A percentile compares a stretch with the other conserved stretches of the same genome.
Evolutionary conservation across 2,888 invertebrate species (phyloP).

Genomic region (Chloroclystis v-ata): DNA sequence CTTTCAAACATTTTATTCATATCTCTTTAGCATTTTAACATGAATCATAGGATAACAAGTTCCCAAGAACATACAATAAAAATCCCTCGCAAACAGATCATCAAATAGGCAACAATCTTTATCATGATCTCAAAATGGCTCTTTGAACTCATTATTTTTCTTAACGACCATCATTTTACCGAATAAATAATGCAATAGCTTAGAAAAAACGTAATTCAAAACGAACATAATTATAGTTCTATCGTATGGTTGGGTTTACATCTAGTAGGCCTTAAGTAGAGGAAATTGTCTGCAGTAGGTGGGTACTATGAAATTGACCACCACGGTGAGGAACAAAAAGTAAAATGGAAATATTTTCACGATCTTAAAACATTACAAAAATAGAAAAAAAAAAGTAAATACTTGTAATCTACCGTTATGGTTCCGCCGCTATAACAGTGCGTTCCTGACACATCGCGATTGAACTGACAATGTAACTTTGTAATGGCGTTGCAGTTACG

Average conservation of each 20-base stretch:
- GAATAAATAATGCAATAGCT: constrained; percentile 50
- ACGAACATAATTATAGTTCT: constrained; percentile 48
- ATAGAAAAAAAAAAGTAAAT: too few relatives aligned
- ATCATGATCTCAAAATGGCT: constrained; percentile 45
- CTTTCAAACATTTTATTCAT: constrained; percentile 14
- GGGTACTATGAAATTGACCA: background rate
- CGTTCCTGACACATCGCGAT: too few relatives aligned
- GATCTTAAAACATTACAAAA: too few relatives aligned
- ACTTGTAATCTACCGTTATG: too few relatives aligned
- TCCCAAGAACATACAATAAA: constrained; percentile 29
- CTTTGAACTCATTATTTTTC: constrained; percentile 39
- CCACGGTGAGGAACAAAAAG: too few relatives aligned
- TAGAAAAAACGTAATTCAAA: constrained; percentile 46
- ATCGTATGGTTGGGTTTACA: constrained; percentile 16
- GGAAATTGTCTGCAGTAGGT: constrained; percentile 4
- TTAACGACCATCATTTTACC: constrained; percentile 43
- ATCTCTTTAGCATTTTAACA: constrained; percentile 5
- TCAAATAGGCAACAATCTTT: constrained; percentile 36
- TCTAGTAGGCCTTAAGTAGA: constrained; percentile 31
- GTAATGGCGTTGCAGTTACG: too few relatives aligned
- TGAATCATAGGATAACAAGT: constrained; percentile 25
- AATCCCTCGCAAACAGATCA: constrained; percentile 27
- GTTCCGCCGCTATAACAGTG: too few relatives aligned
- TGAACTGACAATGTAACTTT: too few relatives aligned
- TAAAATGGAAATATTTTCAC: too few relatives aligned